These are phyloP conservation scores for Lasioglossum lativentre DNA, from an alignment of 2,888 invertebrate species.

Conservation along the genomic window DNA sequence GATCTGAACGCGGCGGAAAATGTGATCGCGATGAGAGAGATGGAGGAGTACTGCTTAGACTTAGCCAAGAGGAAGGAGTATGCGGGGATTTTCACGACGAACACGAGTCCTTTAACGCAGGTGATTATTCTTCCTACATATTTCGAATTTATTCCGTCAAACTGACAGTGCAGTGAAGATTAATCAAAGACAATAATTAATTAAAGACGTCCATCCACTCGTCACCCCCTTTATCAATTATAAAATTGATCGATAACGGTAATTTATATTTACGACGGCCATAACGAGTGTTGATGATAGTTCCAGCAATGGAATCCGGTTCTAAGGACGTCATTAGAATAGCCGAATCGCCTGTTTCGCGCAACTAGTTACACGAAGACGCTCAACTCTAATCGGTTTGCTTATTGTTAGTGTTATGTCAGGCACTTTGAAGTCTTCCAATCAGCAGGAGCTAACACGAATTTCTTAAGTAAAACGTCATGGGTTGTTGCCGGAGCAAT, in stretches of 20 bases:
- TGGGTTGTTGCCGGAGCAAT: neutral
- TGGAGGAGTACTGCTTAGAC: constrained; percentile 91
- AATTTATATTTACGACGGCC: neutral
- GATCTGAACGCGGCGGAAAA: constrained; percentile 90
- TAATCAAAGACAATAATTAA: no score
- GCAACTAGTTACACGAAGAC: neutral
- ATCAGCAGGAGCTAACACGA: neutral
- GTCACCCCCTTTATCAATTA: no score
- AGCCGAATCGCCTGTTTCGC: neutral
- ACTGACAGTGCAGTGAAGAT: no score
- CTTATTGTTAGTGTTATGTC: constrained; percentile 32
- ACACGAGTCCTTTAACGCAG: constrained; percentile 95
- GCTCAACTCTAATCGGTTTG: constrained; percentile 1
- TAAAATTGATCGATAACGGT: neutral
- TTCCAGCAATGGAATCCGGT: neutral
- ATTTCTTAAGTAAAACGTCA: constrained; percentile 15
- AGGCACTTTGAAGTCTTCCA: neutral
- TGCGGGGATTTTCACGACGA: constrained; percentile 93
- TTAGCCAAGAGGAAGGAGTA: constrained; percentile 89
- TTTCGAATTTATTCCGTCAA: no score
- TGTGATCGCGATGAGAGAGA: constrained; percentile 91
- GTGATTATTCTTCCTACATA: constrained; percentile 82
- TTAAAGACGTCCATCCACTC: no score
- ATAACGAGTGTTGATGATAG: neutral
- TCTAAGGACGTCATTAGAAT: neutral